A percentile compares a stretch with the other conserved stretches of the same genome.
Evolutionary conservation across 2,797 vertebrate species (phyloP).

Genomic region (Gephyroberyx darwinii): DNA sequence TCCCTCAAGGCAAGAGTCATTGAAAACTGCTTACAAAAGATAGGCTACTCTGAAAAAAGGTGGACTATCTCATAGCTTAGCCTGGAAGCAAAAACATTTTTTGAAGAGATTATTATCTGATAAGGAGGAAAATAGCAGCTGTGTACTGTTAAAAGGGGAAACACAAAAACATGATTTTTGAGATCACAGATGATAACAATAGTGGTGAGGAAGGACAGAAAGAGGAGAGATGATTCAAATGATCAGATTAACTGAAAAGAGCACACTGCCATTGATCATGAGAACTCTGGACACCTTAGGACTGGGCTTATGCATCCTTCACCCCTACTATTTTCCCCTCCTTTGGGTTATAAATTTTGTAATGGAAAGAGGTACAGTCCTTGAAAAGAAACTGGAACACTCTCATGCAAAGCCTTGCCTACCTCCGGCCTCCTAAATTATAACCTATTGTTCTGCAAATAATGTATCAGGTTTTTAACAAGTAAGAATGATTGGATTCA

Average conservation of each 20-base stretch:
- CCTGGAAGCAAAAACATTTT: conserved; percentile 50
- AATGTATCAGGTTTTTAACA: conserved; percentile 75
- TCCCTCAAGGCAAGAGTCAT: conserved; percentile 43
- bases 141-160: conserved; percentile 54
- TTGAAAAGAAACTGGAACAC: conserved; percentile 70
- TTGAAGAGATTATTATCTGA: conserved; percentile 66
- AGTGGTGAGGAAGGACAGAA: conserved; percentile 31
- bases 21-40: conserved; percentile 51
- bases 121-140: conserved; percentile 56
- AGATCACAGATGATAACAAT: conserved; percentile 62
- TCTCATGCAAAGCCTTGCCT: conserved; percentile 57
- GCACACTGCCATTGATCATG: conserved; percentile 53
- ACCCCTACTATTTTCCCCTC: conserved; percentile 48
- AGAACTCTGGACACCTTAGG: conserved; percentile 43
- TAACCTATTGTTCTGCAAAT: conserved; percentile 78
- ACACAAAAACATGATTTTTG: conserved; percentile 48
- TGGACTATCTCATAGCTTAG: conserved; percentile 39
- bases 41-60: conserved; percentile 38
- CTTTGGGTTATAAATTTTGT: conserved; percentile 72
- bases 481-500: conserved; percentile 76
- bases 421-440: conserved; percentile 68
- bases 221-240: conserved; percentile 60
- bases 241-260: conserved; percentile 64
- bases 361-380: conserved; percentile 67
- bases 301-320: conserved; percentile 48